These are phyloP conservation scores for Spodoptera exigua DNA, from an alignment of 2,888 invertebrate genomes.

Conservation along the genomic window DNA sequence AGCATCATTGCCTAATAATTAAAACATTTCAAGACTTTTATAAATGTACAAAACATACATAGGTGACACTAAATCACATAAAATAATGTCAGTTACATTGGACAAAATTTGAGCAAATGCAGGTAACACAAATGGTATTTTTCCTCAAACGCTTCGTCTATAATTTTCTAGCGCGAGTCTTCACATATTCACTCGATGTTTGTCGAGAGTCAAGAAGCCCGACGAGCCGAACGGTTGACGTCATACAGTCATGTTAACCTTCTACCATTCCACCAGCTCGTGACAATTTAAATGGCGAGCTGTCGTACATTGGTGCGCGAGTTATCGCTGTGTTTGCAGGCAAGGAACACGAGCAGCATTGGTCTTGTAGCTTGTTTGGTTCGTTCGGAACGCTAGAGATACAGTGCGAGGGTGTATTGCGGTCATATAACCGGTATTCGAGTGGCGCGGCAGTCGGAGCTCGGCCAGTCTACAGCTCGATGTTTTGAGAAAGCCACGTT, in stretches of 20 bases:
- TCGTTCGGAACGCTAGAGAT: slow-evolving; percentile 64
- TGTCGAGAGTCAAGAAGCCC: slow-evolving; percentile 86
- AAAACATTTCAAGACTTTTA: not conserved
- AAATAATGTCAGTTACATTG: slow-evolving; percentile 36
- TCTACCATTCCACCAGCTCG: slow-evolving; percentile 69
- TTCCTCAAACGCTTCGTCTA: slow-evolving; percentile 74
- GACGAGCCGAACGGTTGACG: slow-evolving; percentile 88
- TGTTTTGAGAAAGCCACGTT: slow-evolving; percentile 88
- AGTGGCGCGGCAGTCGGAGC: slow-evolving; percentile 81
- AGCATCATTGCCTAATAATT: too few relatives aligned
- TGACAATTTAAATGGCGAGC: slow-evolving; percentile 56
- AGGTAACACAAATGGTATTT: slow-evolving; percentile 59
- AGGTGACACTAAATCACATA: slow-evolving; percentile 4
- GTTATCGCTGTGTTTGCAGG: slow-evolving; percentile 43
- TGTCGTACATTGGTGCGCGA: slow-evolving; percentile 71
- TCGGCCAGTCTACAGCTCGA: slow-evolving; percentile 80
- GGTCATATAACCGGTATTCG: slow-evolving; percentile 89
- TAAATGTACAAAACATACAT: slow-evolving; percentile 1
- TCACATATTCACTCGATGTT: slow-evolving; percentile 78
- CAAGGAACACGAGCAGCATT: slow-evolving; percentile 67
- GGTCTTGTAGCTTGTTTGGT: slow-evolving; percentile 65
- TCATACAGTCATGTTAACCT: slow-evolving; percentile 84
- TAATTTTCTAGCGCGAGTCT: slow-evolving; percentile 82
- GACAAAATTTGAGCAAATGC: slow-evolving; percentile 16
- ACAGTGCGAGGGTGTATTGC: slow-evolving; percentile 82